Conservation (phyloP, 2,797 vertebrate genomes). For the Rhynchonycteris naso region DNA sequence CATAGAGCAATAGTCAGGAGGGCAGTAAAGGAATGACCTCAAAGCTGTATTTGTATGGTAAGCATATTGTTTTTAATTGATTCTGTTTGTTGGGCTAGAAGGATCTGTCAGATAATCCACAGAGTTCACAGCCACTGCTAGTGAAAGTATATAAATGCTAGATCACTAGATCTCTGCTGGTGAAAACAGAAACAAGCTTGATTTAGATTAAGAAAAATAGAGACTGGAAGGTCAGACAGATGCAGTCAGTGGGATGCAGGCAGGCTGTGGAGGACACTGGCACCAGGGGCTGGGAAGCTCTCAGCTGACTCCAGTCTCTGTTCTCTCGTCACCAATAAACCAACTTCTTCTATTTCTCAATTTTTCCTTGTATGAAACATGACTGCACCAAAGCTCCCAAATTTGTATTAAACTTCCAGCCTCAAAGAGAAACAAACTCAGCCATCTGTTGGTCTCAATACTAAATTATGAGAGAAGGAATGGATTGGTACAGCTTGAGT, state of each 20-base stretch:
- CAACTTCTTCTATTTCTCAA: background rate
- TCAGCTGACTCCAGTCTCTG: background rate
- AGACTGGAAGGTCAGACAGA: background rate
- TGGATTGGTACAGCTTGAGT: background rate
- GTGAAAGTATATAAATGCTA: conserved; percentile 2
- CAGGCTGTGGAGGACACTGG: no score
- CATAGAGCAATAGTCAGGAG: background rate
- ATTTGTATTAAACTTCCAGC: conserved; percentile 3
- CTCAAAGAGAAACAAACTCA: background rate
- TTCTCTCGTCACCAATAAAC: background rate
- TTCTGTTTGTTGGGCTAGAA: background rate
- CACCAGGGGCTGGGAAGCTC: background rate
- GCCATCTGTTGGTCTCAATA: background rate
- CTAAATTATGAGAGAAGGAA: conserved; percentile 11
- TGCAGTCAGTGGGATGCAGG: background rate
- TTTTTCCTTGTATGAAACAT: background rate
- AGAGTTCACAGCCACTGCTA: background rate
- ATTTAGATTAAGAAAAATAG: conserved; percentile 14
- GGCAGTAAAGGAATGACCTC: background rate
- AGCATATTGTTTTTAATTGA: background rate
- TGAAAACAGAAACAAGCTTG: background rate
- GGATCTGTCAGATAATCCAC: background rate
- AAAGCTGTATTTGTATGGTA: background rate
- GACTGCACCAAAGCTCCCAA: background rate
- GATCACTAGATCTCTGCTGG: background rate